These are phyloP conservation scores for Raja brachyura DNA, from an alignment of 2,113 vertebrate genomes.

Conservation along the genomic window DNA sequence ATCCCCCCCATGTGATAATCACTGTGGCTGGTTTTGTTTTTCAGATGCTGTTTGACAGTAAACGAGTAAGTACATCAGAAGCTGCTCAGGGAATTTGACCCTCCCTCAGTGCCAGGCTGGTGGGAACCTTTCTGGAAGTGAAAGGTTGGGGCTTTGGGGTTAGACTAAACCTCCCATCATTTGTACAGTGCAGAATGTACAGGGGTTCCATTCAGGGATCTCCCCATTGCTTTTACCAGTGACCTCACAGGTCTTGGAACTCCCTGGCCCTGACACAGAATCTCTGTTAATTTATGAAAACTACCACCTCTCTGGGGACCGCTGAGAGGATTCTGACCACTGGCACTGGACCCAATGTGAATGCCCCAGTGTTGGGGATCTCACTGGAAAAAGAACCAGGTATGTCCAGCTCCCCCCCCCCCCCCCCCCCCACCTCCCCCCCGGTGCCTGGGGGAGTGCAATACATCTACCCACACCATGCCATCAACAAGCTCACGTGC, in stretches of 20 bases:
- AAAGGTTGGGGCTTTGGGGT: not conserved
- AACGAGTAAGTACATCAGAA: not conserved
- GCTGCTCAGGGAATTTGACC: not conserved
- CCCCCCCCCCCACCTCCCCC: too few species aligned
- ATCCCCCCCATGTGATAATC: not conserved
- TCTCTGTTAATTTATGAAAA: too few species aligned
- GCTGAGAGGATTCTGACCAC: too few species aligned
- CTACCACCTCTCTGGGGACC: too few species aligned
- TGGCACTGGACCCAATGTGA: too few species aligned
- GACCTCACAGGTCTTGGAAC: too few species aligned
- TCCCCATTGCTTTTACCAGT: too few species aligned
- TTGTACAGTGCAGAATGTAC: not conserved
- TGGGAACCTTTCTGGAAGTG: not conserved
- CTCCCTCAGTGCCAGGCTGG: not conserved
- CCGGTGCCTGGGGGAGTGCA: not conserved
- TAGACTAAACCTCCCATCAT: too few species aligned
- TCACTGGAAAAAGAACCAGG: too few species aligned
- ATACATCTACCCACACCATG: not conserved
- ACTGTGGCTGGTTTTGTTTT: not conserved
- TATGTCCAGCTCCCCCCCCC: too few species aligned
- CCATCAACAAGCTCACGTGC: not conserved
- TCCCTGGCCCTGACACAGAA: too few species aligned
- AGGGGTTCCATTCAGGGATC: not conserved
- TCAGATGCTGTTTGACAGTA: constrained; percentile 33
- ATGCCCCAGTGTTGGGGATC: too few species aligned